Conservation (phyloP, 2,888 invertebrate species). For the Oscheius onirici region DNA sequence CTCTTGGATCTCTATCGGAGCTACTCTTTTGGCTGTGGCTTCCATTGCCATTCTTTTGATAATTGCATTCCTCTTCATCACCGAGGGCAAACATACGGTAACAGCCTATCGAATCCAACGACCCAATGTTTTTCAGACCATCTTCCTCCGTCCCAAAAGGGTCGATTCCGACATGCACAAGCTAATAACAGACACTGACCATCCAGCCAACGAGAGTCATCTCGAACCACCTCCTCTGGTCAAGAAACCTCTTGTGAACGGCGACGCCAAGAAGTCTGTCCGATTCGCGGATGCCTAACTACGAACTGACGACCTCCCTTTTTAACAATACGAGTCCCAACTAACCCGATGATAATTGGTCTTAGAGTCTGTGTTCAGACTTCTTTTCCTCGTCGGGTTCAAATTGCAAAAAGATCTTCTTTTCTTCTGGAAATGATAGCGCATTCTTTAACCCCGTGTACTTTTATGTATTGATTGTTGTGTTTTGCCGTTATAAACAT, state of each 20-base stretch:
- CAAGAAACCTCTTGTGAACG: neutral
- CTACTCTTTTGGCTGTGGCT: constrained; percentile 60
- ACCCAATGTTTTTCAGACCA: constrained; percentile 1
- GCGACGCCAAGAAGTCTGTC: constrained; percentile 33
- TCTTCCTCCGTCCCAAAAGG: constrained; percentile 16
- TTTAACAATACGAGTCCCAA: constrained; percentile 4
- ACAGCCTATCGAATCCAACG: neutral
- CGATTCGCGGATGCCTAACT: constrained; percentile 30
- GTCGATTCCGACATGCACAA: constrained; percentile 49
- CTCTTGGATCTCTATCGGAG: constrained; percentile 68
- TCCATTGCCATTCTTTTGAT: constrained; percentile 60
- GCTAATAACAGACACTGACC: constrained; percentile 42
- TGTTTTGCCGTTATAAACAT: neutral
- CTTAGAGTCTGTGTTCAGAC: neutral
- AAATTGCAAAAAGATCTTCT: constrained; percentile 28
- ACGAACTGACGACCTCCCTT: neutral
- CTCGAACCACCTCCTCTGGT: neutral
- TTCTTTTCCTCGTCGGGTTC: constrained; percentile 17
- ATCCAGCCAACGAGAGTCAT: constrained; percentile 33
- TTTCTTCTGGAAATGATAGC: neutral
- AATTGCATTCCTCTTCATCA: constrained; percentile 66
- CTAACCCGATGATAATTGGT: constrained; percentile 15
- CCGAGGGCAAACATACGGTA: constrained; percentile 47
- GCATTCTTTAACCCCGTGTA: constrained; percentile 8
- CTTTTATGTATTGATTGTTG: constrained; percentile 9